phyloP scores from a whole-genome alignment of 1,140 invertebrate species.

The Atta cephalotes region DNA sequence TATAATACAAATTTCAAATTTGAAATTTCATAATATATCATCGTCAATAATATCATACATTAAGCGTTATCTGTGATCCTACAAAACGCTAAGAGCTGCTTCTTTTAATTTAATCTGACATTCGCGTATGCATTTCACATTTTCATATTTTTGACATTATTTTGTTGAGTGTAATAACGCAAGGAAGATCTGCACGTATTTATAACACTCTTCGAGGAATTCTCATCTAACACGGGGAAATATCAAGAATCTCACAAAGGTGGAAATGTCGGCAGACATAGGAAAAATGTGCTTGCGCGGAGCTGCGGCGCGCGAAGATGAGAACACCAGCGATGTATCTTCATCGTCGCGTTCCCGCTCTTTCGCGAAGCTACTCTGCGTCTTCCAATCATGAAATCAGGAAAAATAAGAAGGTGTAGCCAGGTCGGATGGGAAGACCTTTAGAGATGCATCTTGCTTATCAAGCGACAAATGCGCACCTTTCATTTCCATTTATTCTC shows the following conservation, averaged over 20 bases:
- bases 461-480: slow-evolving; percentile 33
- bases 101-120: slow-evolving; percentile 40
- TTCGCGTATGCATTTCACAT: slow-evolving; percentile 22
- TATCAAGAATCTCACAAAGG: slow-evolving; percentile 53
- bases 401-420: slow-evolving; percentile 51
- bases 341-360: slow-evolving; percentile 53
- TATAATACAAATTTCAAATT: not conserved
- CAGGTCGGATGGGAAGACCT: not conserved
- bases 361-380: slow-evolving; percentile 46
- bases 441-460: slow-evolving; percentile 58
- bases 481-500: slow-evolving; percentile 32
- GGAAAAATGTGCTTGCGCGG: slow-evolving; percentile 44
- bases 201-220: slow-evolving; percentile 50
- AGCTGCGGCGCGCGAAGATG: slow-evolving; percentile 46
- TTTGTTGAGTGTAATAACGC: slow-evolving; percentile 39
- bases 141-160: slow-evolving; percentile 38
- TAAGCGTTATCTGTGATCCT: not conserved
- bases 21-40: not conserved
- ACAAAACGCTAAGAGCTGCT: not conserved
- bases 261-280: slow-evolving; percentile 32
- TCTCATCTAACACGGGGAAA: slow-evolving; percentile 31
- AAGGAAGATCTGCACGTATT: slow-evolving; percentile 27
- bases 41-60: not conserved
- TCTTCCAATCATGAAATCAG: slow-evolving; percentile 56
- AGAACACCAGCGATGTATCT: slow-evolving; percentile 54